Conservation (phyloP, 2,888 invertebrate species). For the Hemistola chrysoprasaria region DNA sequence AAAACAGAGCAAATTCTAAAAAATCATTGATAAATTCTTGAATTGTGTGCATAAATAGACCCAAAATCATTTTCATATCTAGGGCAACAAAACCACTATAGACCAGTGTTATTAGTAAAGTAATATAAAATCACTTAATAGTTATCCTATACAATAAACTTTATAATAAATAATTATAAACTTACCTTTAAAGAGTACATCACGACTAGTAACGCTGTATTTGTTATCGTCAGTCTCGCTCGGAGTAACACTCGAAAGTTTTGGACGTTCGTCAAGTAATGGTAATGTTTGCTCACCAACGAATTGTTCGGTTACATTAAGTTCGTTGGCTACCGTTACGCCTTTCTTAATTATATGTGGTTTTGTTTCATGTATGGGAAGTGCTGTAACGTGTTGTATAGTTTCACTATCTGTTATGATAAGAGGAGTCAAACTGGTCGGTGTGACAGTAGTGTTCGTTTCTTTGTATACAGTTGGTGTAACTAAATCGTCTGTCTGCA, state of each 20-base stretch:
- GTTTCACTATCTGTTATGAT: conserved; percentile 60
- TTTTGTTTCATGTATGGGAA: conserved; percentile 47
- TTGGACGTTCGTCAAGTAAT: conserved; percentile 39
- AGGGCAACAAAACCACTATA: too few relatives aligned
- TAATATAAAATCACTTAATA: too few relatives aligned
- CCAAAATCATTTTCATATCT: too few relatives aligned
- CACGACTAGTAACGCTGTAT: conserved; percentile 54
- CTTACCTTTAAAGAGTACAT: conserved; percentile 56
- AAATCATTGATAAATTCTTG: too few relatives aligned
- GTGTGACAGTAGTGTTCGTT: conserved; percentile 46
- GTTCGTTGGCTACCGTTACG: conserved; percentile 54
- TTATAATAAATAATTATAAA: conserved; percentile 11
- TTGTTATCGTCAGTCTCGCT: conserved; percentile 38
- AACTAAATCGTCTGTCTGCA: conserved; percentile 47
- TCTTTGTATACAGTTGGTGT: conserved; percentile 43
- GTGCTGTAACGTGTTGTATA: conserved; percentile 62
- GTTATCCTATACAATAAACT: too few relatives aligned
- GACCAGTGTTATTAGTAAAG: too few relatives aligned
- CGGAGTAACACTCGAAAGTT: conserved; percentile 47
- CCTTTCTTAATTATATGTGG: conserved; percentile 51
- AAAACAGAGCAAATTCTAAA: too few relatives aligned
- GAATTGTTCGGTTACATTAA: conserved; percentile 57
- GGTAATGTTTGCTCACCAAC: conserved; percentile 55
- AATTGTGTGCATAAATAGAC: too few relatives aligned
- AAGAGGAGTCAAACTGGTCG: conserved; percentile 56